Percentiles rank a stretch among this genome's conserved stretches.
Evolutionary conservation across 2,113 vertebrate species (phyloP).

Genomic region (Fregata magnificens): DNA sequence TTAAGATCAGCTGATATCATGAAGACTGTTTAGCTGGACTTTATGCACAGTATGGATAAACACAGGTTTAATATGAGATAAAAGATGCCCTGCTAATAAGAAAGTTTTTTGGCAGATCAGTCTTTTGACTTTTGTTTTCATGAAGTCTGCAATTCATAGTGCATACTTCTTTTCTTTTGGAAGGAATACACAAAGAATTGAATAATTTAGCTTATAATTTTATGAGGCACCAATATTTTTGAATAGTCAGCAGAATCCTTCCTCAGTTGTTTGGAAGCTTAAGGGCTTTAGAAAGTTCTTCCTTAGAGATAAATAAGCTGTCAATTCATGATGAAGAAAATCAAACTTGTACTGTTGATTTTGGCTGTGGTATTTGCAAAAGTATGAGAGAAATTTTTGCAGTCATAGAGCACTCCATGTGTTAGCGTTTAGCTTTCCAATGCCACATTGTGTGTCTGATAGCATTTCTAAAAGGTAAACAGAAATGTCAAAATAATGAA

Average conservation of each 20-base stretch:
- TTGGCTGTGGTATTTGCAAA: conserved; percentile 72
- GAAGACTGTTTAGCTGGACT: background rate
- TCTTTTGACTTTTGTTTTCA: background rate
- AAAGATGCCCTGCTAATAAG: background rate
- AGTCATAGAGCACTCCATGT: conserved; percentile 68
- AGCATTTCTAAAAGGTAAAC: conserved; percentile 77
- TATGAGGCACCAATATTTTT: conserved; percentile 75
- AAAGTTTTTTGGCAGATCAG: background rate
- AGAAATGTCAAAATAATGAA: conserved; percentile 80
- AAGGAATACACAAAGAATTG: background rate
- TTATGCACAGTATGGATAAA: background rate
- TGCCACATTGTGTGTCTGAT: conserved; percentile 71
- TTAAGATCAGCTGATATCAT: background rate
- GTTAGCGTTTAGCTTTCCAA: conserved; percentile 79
- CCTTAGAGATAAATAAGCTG: conserved; percentile 85
- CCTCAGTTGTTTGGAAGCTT: conserved; percentile 77
- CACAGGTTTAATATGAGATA: conserved; percentile 11
- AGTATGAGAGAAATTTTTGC: conserved; percentile 80
- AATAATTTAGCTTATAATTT: conserved; percentile 63
- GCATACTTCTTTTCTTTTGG: background rate
- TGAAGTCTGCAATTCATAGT: conserved; percentile 21
- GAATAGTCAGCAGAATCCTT: conserved; percentile 84
- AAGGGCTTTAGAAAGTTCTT: conserved; percentile 80
- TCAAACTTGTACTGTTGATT: conserved; percentile 85
- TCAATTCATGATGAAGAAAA: conserved; percentile 87